A percentile compares a stretch with the other conserved stretches of the same genome.
Evolutionary conservation across 2,113 vertebrate genomes (phyloP).

Genomic region (Parus major): DNA sequence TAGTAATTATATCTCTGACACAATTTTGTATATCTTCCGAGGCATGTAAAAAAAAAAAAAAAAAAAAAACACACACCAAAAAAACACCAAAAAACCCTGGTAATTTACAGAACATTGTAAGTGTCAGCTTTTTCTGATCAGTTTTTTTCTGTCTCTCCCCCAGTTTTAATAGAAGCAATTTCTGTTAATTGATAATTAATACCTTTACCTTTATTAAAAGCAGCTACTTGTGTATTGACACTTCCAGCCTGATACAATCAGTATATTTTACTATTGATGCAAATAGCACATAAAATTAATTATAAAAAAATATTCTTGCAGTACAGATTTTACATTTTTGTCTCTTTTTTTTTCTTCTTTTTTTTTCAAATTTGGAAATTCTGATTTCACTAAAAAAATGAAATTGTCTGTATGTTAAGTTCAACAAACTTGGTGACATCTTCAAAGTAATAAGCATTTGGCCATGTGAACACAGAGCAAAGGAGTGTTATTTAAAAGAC

Average conservation of each 20-base stretch:
- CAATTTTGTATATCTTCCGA: constrained; percentile 58
- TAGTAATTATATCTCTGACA: constrained; percentile 71
- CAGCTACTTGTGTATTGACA: constrained; percentile 57
- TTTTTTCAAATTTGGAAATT: background rate
- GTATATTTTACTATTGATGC: constrained; percentile 47
- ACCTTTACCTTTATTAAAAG: constrained; percentile 62
- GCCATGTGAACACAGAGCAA: background rate
- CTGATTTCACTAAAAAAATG: background rate
- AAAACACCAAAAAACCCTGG: background rate
- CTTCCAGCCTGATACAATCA: constrained; percentile 47
- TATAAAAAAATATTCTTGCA: background rate
- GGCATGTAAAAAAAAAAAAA: constrained; percentile 25
- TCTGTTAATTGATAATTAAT: constrained; percentile 76
- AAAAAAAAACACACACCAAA: background rate
- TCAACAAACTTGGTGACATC: background rate
- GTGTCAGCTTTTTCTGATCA: constrained; percentile 58
- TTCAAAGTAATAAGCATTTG: background rate
- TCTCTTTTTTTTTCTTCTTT: background rate
- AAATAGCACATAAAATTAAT: constrained; percentile 67
- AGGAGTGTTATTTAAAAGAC: background rate
- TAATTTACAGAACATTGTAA: constrained; percentile 64
- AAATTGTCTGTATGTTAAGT: background rate
- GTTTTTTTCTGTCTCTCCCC: constrained; percentile 11
- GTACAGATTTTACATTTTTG: background rate
- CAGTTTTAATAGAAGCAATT: constrained; percentile 66